Conservation (phyloP, 2,797 vertebrate species). For the Pampus argenteus region DNA sequence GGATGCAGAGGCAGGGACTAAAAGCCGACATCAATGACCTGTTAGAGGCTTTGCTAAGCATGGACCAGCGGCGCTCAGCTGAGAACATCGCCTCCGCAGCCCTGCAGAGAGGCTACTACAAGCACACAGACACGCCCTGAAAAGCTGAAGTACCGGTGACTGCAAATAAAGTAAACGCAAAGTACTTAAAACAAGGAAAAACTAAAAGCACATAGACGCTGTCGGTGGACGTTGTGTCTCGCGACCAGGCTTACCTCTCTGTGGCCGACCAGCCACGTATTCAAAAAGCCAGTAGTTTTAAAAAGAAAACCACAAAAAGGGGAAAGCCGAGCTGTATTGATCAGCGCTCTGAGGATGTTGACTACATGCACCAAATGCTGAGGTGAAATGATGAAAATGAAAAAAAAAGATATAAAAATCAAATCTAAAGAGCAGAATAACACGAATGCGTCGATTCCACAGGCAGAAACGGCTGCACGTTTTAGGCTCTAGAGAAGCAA, state of each 20-base stretch:
- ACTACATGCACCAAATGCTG: slow-evolving; percentile 49
- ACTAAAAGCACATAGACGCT: slow-evolving; percentile 63
- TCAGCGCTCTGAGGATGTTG: slow-evolving; percentile 40
- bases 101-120: slow-evolving; percentile 82
- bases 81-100: slow-evolving; percentile 83
- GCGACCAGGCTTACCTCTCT: slow-evolving; percentile 71
- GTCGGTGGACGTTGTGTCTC: slow-evolving; percentile 49
- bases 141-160: not conserved
- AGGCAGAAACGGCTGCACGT: slow-evolving; percentile 32
- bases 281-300: slow-evolving; percentile 78
- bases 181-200: slow-evolving; percentile 43
- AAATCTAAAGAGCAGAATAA: slow-evolving; percentile 19
- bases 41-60: slow-evolving; percentile 77
- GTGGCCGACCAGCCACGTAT: slow-evolving; percentile 58
- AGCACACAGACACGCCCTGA: slow-evolving; percentile 75
- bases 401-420: slow-evolving; percentile 2
- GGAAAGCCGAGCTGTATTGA: slow-evolving; percentile 56
- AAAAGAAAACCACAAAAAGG: slow-evolving; percentile 59
- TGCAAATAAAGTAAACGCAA: slow-evolving; percentile 35
- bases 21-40: slow-evolving; percentile 86
- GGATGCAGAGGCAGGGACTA: slow-evolving; percentile 87
- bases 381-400: slow-evolving; percentile 32
- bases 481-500: slow-evolving; percentile 29
- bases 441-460: slow-evolving; percentile 39
- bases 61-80: slow-evolving; percentile 86